Percentiles rank a stretch among this genome's conserved stretches.
Evolutionary conservation across 1,140 invertebrate species (phyloP).

Genomic region (Chironomus striatipennis): DNA sequence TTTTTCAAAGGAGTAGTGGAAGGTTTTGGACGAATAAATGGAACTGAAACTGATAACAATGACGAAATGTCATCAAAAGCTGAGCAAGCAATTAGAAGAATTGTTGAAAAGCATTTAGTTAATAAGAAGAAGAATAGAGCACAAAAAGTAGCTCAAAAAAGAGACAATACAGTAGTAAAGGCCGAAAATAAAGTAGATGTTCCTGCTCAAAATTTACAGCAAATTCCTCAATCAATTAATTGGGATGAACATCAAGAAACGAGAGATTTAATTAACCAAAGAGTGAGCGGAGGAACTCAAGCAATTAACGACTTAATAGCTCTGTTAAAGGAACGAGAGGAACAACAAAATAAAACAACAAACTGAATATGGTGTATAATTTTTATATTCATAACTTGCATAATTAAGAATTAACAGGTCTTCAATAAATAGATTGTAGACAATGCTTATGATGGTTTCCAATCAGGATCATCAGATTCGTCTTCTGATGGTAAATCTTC

Average conservation of each 20-base stretch:
- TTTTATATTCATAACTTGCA: neutral
- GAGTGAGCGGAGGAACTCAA: neutral
- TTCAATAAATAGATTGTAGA: neutral
- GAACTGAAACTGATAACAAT: neutral
- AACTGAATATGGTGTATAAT: neutral
- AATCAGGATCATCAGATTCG: conserved; percentile 51
- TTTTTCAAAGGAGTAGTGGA: neutral
- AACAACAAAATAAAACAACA: neutral
- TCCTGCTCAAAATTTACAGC: neutral
- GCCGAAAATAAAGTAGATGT: neutral
- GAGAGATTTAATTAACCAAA: neutral
- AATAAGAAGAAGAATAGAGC: neutral
- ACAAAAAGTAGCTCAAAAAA: neutral
- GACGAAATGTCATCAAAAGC: neutral
- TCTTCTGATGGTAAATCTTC: conserved; percentile 58
- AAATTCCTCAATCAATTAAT: neutral
- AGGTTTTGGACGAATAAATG: neutral
- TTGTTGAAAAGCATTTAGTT: neutral
- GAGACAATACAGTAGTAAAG: neutral
- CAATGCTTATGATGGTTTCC: conserved; percentile 37
- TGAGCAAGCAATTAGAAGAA: neutral
- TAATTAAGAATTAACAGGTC: neutral
- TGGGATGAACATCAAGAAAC: conserved; percentile 19
- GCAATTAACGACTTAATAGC: neutral
- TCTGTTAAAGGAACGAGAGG: neutral